These are phyloP conservation scores for Psix sp. DNA, from an alignment of 1,140 invertebrate species.

Conservation along the genomic window DNA sequence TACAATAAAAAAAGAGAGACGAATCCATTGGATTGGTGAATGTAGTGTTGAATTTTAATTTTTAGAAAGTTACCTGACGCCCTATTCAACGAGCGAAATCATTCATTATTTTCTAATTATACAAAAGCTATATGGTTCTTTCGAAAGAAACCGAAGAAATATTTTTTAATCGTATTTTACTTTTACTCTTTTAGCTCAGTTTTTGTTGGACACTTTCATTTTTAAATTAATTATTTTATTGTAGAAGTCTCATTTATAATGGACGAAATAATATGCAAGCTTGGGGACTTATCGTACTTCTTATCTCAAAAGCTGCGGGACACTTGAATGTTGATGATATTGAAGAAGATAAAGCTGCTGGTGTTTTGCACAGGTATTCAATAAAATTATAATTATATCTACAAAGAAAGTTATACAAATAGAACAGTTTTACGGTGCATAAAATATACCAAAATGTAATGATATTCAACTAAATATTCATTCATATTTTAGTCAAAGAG, in stretches of 20 bases:
- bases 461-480: too few relatives aligned
- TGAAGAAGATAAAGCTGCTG: slow-evolving; percentile 84
- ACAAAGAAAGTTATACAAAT: not conserved
- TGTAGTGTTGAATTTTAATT: slow-evolving; percentile 22
- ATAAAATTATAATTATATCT: not conserved
- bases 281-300: slow-evolving; percentile 92
- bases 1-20: too few relatives aligned
- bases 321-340: slow-evolving; percentile 84
- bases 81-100: slow-evolving; percentile 5
- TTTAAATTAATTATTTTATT: slow-evolving; percentile 47
- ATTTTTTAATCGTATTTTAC: too few relatives aligned
- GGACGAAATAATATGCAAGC: slow-evolving; percentile 92
- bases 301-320: slow-evolving; percentile 85
- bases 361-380: slow-evolving; percentile 50
- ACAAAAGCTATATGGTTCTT: too few relatives aligned
- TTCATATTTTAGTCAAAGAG: slow-evolving; percentile 86
- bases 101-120: slow-evolving; percentile 15
- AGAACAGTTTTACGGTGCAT: too few relatives aligned
- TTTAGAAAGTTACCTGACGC: slow-evolving; percentile 21
- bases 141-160: too few relatives aligned
- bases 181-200: too few relatives aligned
- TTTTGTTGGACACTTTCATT: not conserved
- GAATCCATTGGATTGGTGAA: slow-evolving; percentile 9
- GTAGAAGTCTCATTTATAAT: slow-evolving; percentile 89
- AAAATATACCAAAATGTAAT: too few relatives aligned